phyloP scores from a whole-genome alignment of 2,888 invertebrate genomes.

The Ichneumoninae sp. region DNA sequence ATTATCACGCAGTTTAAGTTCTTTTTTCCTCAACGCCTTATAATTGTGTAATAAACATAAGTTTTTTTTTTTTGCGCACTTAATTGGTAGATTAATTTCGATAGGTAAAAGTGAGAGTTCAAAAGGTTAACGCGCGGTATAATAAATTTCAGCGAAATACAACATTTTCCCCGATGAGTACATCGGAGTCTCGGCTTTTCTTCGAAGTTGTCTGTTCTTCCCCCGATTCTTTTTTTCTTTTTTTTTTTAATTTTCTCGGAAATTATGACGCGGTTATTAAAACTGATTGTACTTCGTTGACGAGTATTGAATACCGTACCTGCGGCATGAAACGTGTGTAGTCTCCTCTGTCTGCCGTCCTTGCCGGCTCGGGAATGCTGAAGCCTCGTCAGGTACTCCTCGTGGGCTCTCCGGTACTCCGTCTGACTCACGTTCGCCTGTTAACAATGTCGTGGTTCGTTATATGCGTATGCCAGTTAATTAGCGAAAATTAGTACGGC shows the following conservation, averaged over 20 bases:
- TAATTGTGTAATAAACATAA: no score
- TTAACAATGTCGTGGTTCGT: slow-evolving; percentile 49
- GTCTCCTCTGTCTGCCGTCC: slow-evolving; percentile 75
- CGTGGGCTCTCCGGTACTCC: slow-evolving; percentile 88
- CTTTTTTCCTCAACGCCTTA: no score
- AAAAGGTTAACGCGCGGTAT: not conserved
- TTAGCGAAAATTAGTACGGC: slow-evolving; percentile 56
- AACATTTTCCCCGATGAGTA: no score
- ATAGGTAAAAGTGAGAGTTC: no score
- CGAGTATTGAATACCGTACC: slow-evolving; percentile 72
- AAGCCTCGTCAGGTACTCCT: slow-evolving; percentile 85
- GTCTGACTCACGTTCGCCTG: slow-evolving; percentile 89
- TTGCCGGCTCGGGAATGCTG: slow-evolving; percentile 72
- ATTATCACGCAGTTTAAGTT: no score
- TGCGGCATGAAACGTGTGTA: slow-evolving; percentile 80
- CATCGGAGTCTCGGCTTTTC: not conserved
- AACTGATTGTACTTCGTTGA: not conserved
- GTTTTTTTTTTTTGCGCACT: no score
- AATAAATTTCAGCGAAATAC: not conserved
- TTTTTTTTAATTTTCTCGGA: not conserved
- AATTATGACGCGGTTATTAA: not conserved
- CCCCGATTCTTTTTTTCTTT: not conserved
- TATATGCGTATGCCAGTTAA: slow-evolving; percentile 44
- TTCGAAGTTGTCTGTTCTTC: not conserved
- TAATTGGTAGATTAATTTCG: no score